Evolutionary conservation across 2,797 vertebrate species (phyloP), one percentile per base, ranked within the genome.

Genomic region (Rhinogobio ventralis): DNA sequence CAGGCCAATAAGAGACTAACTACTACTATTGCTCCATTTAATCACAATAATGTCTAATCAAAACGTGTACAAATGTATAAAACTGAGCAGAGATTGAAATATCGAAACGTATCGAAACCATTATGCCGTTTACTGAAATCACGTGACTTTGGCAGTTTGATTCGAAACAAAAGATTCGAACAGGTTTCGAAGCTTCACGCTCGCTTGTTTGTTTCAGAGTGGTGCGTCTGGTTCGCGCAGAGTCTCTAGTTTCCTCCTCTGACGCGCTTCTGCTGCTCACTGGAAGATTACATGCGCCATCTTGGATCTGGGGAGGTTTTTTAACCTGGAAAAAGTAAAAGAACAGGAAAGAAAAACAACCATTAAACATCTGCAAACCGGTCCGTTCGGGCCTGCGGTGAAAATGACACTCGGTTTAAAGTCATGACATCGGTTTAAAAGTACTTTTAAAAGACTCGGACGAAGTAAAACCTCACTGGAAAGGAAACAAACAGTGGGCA

Each of bases 211-310:
- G 33, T 57, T 60, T 5, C 36, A 5, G 53, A 42, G 39, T 42
- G 39, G 39, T 9, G 25, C 39, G 46, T 10, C 57, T 83, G 36
- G 17, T 4, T 28, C 10, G 36, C 0, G 30, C 8, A 23, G 33
- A 83, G 49, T 2, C n/a, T 69, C 49, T 30, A 23, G 33, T 55
- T 76, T 69, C 66, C 71, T 42, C 28, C 11, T 71, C 73, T 82
- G 88, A 86, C 87, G 89, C 78, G 75, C 64, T 64, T 81, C 45
- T 42, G 64, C 82, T 81, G 73, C 67, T 77, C 69, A 46, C 74
- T 19, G 87, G 71, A 81, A 60, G 84, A 82, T 83, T 72, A 15
- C 20, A 36, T 88, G 90, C 94, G 94, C 95, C 95, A 95, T 96
- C 91, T 96, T 96, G 91, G 87, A 86, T 55, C 87, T 45, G 86